Conservation (phyloP, 2,888 invertebrate species). For the Nephrotoma appendiculata region DNA sequence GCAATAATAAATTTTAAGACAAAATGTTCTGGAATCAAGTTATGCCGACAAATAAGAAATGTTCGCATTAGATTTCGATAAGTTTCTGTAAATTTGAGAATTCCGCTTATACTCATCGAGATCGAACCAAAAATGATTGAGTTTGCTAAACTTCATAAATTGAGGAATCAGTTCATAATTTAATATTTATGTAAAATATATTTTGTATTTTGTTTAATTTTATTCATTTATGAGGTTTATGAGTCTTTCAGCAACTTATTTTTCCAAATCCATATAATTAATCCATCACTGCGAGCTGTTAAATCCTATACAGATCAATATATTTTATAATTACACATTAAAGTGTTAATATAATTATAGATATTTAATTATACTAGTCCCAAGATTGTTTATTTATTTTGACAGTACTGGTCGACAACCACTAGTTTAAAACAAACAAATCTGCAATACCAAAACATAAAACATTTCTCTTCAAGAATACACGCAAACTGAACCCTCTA, state of each 20-base stretch:
- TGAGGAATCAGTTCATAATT: background rate
- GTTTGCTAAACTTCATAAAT: background rate
- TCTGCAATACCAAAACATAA: background rate
- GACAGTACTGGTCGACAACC: background rate
- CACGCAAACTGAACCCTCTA: background rate
- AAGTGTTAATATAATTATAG: background rate
- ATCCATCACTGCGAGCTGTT: background rate
- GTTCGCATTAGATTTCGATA: no score
- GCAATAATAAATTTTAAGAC: no score
- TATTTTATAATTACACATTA: background rate
- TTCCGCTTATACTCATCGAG: no score
- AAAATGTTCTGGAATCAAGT: no score
- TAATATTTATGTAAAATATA: no score
- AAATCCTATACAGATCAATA: background rate
- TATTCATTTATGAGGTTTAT: background rate
- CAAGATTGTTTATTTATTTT: background rate
- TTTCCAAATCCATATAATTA: background rate
- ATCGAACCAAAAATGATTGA: no score
- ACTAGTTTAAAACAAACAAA: background rate
- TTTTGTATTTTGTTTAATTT: no score
- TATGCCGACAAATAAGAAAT: no score
- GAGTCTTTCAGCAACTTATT: background rate
- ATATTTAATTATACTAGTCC: background rate
- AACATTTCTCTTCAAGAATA: background rate
- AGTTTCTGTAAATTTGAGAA: no score